These are phyloP conservation scores for Epinotia brunnichana DNA, from an alignment of 2,888 invertebrate genomes.

Conservation along the genomic window DNA sequence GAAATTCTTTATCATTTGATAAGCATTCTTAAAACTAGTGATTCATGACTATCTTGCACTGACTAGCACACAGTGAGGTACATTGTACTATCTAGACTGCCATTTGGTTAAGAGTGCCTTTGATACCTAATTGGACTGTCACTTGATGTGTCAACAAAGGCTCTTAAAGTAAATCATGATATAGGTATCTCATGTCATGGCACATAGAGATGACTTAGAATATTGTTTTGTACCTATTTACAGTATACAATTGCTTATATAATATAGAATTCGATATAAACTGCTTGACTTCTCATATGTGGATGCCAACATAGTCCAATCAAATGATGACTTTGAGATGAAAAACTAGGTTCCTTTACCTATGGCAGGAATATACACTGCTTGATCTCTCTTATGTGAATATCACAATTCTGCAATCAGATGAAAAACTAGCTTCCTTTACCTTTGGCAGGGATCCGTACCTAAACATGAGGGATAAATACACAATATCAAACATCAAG, in stretches of 20 bases:
- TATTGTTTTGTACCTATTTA: neutral
- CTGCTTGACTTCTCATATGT: neutral
- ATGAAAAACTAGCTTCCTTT: too few relatives aligned
- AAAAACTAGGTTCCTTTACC: too few relatives aligned
- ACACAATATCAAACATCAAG: too few relatives aligned
- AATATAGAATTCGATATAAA: neutral
- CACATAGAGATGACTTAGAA: neutral
- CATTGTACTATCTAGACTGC: neutral
- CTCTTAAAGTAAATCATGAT: conserved; percentile 10
- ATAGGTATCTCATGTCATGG: neutral
- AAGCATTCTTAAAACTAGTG: conserved; percentile 22
- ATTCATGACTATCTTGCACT: conserved; percentile 7
- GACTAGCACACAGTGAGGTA: neutral
- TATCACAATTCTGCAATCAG: too few relatives aligned
- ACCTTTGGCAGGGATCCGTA: too few relatives aligned
- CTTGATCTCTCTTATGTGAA: neutral
- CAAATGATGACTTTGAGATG: too few relatives aligned
- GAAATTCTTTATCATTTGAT: conserved; percentile 27
- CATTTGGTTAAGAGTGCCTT: neutral
- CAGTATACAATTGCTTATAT: neutral
- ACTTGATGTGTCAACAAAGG: conserved; percentile 4
- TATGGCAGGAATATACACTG: neutral
- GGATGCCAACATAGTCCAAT: too few relatives aligned
- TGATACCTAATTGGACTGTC: conserved; percentile 13
- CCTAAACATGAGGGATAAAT: too few relatives aligned